These are phyloP conservation scores for Idaea straminata DNA, from an alignment of 2,888 invertebrate species.

Conservation along the genomic window DNA sequence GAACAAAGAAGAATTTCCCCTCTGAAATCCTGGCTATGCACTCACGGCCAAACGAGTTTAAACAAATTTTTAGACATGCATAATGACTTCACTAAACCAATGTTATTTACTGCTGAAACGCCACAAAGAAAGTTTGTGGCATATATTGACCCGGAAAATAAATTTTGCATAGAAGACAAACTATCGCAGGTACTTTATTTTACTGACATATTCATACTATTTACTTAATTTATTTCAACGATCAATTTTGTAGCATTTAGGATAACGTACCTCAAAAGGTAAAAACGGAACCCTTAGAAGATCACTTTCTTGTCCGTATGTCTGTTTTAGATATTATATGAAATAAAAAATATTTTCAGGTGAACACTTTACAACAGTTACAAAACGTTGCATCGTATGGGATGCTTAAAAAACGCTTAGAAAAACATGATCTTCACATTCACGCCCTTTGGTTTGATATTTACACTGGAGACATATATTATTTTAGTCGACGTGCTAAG, in stretches of 20 bases:
- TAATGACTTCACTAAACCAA: slow-evolving; percentile 83
- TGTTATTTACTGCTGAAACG: slow-evolving; percentile 92
- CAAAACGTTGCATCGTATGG: slow-evolving; percentile 96
- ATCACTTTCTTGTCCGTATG: no score
- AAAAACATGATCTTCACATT: slow-evolving; percentile 90
- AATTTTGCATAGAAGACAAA: slow-evolving; percentile 94
- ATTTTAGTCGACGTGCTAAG: slow-evolving; percentile 93
- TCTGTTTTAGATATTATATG: not conserved
- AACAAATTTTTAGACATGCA: slow-evolving; percentile 89
- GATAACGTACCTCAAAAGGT: not conserved
- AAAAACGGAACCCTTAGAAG: no score
- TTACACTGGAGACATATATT: slow-evolving; percentile 97
- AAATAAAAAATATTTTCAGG: slow-evolving; percentile 66
- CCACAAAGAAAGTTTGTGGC: slow-evolving; percentile 94
- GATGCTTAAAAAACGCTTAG: slow-evolving; percentile 90
- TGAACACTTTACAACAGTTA: slow-evolving; percentile 94
- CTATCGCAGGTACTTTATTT: slow-evolving; percentile 89
- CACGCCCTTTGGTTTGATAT: slow-evolving; percentile 99
- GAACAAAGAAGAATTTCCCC: slow-evolving; percentile 91
- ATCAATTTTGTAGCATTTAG: not conserved
- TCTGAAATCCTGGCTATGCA: slow-evolving; percentile 93
- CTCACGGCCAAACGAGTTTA: slow-evolving; percentile 90
- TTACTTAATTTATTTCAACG: not conserved
- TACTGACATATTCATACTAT: not conserved
- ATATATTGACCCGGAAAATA: slow-evolving; percentile 95